phyloP scores from a whole-genome alignment of 1,140 invertebrate species.

The Theocolax elegans region DNA sequence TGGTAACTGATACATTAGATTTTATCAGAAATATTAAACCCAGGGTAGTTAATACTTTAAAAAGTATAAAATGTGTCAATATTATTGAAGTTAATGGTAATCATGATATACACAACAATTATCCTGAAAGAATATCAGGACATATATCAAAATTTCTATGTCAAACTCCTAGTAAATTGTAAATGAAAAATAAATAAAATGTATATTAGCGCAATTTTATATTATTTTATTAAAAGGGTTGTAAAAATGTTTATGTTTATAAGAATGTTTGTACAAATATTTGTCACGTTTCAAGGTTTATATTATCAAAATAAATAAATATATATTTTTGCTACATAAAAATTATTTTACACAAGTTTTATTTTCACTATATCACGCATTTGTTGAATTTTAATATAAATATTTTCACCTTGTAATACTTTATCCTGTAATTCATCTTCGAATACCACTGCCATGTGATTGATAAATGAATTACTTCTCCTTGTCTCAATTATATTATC shows the following conservation, averaged over 20 bases:
- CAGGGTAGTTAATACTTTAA: constrained; percentile 8
- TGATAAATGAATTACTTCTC: constrained; percentile 55
- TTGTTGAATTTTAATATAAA: constrained; percentile 52
- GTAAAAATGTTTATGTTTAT: background rate
- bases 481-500: constrained; percentile 47
- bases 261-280: constrained; percentile 5
- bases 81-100: constrained; percentile 59
- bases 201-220: background rate
- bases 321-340: constrained; percentile 34
- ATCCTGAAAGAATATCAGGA: constrained; percentile 68
- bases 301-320: constrained; percentile 29
- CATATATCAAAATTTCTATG: constrained; percentile 62
- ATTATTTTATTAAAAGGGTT: background rate
- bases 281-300: no score
- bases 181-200: background rate
- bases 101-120: constrained; percentile 75
- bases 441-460: constrained; percentile 56
- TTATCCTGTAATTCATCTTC: constrained; percentile 47
- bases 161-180: constrained; percentile 53
- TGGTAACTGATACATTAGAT: constrained; percentile 50
- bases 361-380: constrained; percentile 50
- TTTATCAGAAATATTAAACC: constrained; percentile 55
- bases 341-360: constrained; percentile 36
- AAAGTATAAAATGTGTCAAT: constrained; percentile 40
- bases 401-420: constrained; percentile 42